Conservation (phyloP, 2,113 vertebrate species). For the Quiscalus mexicanus region DNA sequence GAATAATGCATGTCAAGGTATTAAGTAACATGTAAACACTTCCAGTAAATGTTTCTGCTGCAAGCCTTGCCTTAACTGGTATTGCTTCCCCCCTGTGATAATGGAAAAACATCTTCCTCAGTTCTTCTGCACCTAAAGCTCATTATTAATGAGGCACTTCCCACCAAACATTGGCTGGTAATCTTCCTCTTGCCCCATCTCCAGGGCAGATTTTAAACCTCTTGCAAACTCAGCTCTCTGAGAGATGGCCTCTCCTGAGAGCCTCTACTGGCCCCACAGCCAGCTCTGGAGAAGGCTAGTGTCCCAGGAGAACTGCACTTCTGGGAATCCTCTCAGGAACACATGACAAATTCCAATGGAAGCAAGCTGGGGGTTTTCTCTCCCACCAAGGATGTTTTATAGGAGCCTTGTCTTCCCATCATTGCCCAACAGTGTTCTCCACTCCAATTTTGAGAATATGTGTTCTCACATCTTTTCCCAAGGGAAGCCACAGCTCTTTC, state of each 20-base stretch:
- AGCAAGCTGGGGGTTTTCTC: background rate
- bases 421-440: background rate
- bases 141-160: background rate
- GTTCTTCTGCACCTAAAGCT: background rate
- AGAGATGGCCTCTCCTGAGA: background rate
- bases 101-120: background rate
- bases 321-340: background rate
- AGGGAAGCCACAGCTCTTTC: background rate
- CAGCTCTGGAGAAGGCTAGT: background rate
- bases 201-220: background rate
- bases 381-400: background rate
- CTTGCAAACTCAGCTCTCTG: background rate
- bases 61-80: conserved; percentile 4
- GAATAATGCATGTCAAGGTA: conserved; percentile 61
- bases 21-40: conserved; percentile 61
- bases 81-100: background rate
- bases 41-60: conserved; percentile 50
- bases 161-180: background rate
- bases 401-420: background rate
- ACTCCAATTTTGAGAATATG: background rate
- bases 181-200: background rate
- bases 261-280: background rate
- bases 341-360: background rate
- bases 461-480: background rate
- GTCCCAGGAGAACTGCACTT: background rate